Evolutionary conservation across 2,888 invertebrate species (phyloP).

Genomic region (Odontocolon sp.): DNA sequence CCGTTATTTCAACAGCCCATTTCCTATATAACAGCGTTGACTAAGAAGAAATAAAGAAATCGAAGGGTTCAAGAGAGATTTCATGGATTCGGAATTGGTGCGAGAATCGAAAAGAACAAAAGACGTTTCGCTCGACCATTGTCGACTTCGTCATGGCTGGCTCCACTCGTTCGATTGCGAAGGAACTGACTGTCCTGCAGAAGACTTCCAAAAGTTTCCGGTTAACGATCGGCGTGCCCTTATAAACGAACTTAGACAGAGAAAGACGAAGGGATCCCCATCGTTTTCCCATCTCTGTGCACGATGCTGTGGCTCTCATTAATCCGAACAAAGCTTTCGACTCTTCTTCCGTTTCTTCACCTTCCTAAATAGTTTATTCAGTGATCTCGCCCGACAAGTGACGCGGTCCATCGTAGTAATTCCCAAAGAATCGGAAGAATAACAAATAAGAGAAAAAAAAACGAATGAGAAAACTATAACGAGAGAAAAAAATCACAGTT

Average conservation of each 20-base stretch:
- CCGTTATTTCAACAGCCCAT: neutral
- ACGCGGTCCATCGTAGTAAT: conserved; percentile 9
- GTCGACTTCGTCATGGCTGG: conserved; percentile 51
- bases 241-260: conserved; percentile 54
- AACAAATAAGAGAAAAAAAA: conserved; percentile 31
- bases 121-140: conserved; percentile 55
- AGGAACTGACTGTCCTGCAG: conserved; percentile 13
- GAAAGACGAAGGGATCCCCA: conserved; percentile 1
- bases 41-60: neutral
- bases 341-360: neutral
- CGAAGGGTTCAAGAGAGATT: conserved; percentile 8
- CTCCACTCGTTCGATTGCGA: conserved; percentile 30
- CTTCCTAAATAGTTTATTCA: conserved; percentile 18
- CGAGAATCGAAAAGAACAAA: conserved; percentile 45
- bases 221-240: conserved; percentile 69
- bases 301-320: conserved; percentile 49
- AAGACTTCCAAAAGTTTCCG: conserved; percentile 65
- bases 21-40: neutral
- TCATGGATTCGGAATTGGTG: neutral
- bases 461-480: neutral
- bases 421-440: conserved; percentile 8
- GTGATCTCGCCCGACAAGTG: neutral
- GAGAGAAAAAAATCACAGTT: conserved; percentile 12
- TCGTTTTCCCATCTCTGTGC: conserved; percentile 12
- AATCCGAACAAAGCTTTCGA: conserved; percentile 54